Percentiles rank a stretch among this genome's conserved stretches.
These are phyloP conservation scores for Enteromius paludinosus DNA, from an alignment of 2,797 vertebrate genomes.

Conservation along the genomic window DNA sequence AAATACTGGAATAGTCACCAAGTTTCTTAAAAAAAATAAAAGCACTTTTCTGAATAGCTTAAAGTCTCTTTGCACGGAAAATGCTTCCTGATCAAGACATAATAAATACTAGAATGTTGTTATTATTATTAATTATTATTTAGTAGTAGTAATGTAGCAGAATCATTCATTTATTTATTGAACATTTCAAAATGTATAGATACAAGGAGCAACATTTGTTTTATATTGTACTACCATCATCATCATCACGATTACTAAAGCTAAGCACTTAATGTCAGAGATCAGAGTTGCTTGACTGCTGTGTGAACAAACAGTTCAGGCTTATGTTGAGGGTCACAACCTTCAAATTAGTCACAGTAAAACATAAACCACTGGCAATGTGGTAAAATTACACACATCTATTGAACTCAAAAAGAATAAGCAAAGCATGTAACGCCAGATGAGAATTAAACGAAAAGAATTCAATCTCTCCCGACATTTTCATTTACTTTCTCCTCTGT, in stretches of 20 bases:
- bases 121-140: not conserved
- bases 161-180: not conserved
- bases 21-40: not conserved
- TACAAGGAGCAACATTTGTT: not conserved
- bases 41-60: not conserved
- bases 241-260: not conserved
- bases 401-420: not conserved
- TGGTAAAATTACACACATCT: constrained; percentile 2
- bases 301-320: constrained; percentile 10
- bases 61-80: not conserved
- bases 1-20: not conserved
- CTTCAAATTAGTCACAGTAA: constrained; percentile 22
- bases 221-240: not conserved
- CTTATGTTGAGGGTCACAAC: constrained; percentile 28
- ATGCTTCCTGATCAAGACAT: not conserved
- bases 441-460: not conserved
- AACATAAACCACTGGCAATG: not conserved
- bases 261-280: not conserved
- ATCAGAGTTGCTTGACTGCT: not conserved
- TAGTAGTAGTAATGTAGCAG: not conserved
- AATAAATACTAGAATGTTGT: not conserved
- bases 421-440: not conserved
- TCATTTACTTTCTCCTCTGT: not conserved
- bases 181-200: not conserved
- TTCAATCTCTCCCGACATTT: not conserved